Evolutionary conservation across 2,888 invertebrate species (phyloP).

Genomic region (Temnothorax ravouxi): DNA sequence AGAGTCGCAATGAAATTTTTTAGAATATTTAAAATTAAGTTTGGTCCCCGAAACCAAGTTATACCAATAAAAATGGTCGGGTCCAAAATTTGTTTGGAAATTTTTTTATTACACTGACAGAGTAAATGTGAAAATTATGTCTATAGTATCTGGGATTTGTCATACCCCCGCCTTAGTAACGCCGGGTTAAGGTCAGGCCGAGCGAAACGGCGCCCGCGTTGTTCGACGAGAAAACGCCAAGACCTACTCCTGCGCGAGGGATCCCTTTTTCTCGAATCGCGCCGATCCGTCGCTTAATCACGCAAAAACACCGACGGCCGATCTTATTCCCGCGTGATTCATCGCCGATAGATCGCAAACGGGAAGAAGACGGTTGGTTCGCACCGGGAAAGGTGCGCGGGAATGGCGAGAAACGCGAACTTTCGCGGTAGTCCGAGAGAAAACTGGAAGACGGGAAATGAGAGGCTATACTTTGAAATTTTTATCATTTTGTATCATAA

Average conservation of each 20-base stretch:
- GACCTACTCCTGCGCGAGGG: constrained; percentile 71
- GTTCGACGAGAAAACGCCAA: constrained; percentile 75
- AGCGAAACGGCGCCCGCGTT: constrained; percentile 56
- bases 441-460: not conserved
- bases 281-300: constrained; percentile 16
- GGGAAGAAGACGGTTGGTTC: not conserved
- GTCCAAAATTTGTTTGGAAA: not conserved
- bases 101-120: not conserved
- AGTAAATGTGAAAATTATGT: not conserved
- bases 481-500: constrained; percentile 1
- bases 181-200: constrained; percentile 32
- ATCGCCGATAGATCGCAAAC: constrained; percentile 13
- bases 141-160: not conserved
- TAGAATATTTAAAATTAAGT: not conserved
- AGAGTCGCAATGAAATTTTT: not conserved
- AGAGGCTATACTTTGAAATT: not conserved
- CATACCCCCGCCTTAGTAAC: not conserved
- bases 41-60: not conserved
- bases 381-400: not conserved
- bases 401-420: constrained; percentile 1
- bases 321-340: constrained; percentile 42
- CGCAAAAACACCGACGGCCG: constrained; percentile 27
- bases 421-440: constrained; percentile 10
- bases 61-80: not conserved
- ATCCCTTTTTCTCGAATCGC: constrained; percentile 59